Conservation (phyloP, 2,113 vertebrate genomes). For the Oostethus manadensis region DNA sequence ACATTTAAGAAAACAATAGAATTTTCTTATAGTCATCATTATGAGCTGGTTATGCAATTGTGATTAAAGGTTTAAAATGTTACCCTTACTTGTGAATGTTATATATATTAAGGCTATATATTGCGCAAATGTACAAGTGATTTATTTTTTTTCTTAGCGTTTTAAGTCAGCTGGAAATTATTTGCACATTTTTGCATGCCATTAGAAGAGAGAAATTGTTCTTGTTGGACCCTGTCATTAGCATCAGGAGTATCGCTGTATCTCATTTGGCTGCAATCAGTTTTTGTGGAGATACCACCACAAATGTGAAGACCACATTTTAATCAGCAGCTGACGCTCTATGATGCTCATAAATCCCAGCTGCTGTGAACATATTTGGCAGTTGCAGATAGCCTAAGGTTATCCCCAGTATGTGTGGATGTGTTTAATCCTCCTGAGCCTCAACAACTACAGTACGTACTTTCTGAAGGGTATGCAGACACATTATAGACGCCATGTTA, state of each 20-base stretch:
- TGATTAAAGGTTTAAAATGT: too few relatives aligned
- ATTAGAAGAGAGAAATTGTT: not conserved
- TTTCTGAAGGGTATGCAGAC: too few relatives aligned
- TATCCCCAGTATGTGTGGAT: conserved; percentile 18
- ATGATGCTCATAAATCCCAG: conserved; percentile 23
- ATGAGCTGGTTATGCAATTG: too few relatives aligned
- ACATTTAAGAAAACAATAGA: too few relatives aligned
- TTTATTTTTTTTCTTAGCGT: not conserved
- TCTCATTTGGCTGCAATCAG: conserved; percentile 6
- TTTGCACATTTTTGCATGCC: not conserved
- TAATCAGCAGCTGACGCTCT: conserved; percentile 21
- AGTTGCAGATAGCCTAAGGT: conserved; percentile 10
- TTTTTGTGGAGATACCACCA: too few relatives aligned
- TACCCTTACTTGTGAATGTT: too few relatives aligned
- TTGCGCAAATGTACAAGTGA: too few relatives aligned
- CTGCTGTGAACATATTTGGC: conserved; percentile 33
- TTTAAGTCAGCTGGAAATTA: too few relatives aligned
- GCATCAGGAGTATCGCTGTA: conserved; percentile 2
- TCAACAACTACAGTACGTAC: not conserved
- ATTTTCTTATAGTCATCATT: too few relatives aligned
- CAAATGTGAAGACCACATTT: conserved; percentile 2
- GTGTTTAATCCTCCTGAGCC: conserved; percentile 11
- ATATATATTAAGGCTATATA: too few relatives aligned
- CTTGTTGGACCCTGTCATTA: conserved; percentile 9
- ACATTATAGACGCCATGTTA: too few relatives aligned